phyloP scores from a whole-genome alignment of 2,888 invertebrate species.

The Frankliniella fusca region DNA sequence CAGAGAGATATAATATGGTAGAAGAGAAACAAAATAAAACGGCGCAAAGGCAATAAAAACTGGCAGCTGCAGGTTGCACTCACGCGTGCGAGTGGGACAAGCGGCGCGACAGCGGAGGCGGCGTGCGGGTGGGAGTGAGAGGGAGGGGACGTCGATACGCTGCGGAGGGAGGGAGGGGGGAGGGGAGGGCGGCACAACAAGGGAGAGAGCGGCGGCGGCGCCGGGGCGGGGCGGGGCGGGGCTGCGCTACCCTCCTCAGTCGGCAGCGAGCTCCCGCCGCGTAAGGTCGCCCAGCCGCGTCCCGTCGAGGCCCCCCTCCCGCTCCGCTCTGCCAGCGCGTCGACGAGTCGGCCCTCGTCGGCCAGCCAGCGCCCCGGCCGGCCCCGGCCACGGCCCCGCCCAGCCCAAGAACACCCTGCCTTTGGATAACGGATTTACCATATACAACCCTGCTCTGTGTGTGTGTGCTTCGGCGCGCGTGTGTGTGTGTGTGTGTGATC shows the following conservation, averaged over 20 bases:
- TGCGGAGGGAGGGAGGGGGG: neutral
- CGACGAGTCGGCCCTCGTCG: neutral
- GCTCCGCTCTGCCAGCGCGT: neutral
- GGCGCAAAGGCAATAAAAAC: no score
- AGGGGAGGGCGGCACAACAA: neutral
- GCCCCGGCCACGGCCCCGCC: neutral
- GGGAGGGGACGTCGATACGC: neutral
- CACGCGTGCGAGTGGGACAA: neutral
- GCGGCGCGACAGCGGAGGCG: neutral
- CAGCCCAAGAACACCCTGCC: neutral
- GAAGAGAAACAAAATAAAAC: no score
- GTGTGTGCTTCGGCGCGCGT: no score
- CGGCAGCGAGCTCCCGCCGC: neutral
- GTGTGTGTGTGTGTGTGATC: no score
- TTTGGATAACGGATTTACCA: no score
- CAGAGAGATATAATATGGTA: no score
- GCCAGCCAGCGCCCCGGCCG: neutral
- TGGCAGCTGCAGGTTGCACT: no score
- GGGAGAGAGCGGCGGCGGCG: neutral
- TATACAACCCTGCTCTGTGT: no score
- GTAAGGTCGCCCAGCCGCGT: neutral
- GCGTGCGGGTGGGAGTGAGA: neutral
- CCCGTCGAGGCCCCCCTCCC: neutral
- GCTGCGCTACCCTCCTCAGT: neutral
- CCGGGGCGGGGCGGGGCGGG: neutral